Evolutionary conservation across 2,888 invertebrate species (phyloP).

Genomic region (Hyppa rectilinea): DNA sequence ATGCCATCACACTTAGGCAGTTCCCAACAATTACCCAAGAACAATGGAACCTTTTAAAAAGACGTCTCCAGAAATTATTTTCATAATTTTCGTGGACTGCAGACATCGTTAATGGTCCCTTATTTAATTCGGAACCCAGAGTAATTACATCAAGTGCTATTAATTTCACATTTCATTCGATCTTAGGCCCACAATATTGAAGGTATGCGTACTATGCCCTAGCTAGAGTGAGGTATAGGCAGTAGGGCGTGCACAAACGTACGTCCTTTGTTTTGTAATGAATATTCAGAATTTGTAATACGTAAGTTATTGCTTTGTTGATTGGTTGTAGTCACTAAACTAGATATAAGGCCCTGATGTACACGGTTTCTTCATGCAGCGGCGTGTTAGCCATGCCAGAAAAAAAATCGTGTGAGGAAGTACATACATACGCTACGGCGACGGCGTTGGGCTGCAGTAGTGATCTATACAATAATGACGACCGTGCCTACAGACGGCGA

Average conservation of each 20-base stretch:
- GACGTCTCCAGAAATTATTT: constrained; percentile 78
- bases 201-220: constrained; percentile 68
- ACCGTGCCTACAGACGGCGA: too few species aligned
- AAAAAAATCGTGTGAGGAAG: too few species aligned
- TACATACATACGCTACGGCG: too few species aligned
- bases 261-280: not conserved
- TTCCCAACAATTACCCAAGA: constrained; percentile 73
- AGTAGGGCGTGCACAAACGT: not conserved
- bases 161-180: constrained; percentile 83
- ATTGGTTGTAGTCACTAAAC: too few species aligned
- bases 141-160: constrained; percentile 86
- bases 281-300: not conserved
- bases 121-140: constrained; percentile 81
- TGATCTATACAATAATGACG: too few species aligned
- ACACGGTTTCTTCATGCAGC: too few species aligned
- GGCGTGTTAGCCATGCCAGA: too few species aligned
- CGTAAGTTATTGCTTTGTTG: not conserved
- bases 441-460: too few species aligned
- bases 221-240: constrained; percentile 40
- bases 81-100: constrained; percentile 74
- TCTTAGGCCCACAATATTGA: constrained; percentile 75
- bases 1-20: constrained; percentile 22
- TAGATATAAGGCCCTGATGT: too few species aligned
- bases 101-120: constrained; percentile 80
- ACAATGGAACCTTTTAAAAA: constrained; percentile 78